These are phyloP conservation scores for Neelides sp. DNA, from an alignment of 1,140 invertebrate species.

Conservation along the genomic window DNA sequence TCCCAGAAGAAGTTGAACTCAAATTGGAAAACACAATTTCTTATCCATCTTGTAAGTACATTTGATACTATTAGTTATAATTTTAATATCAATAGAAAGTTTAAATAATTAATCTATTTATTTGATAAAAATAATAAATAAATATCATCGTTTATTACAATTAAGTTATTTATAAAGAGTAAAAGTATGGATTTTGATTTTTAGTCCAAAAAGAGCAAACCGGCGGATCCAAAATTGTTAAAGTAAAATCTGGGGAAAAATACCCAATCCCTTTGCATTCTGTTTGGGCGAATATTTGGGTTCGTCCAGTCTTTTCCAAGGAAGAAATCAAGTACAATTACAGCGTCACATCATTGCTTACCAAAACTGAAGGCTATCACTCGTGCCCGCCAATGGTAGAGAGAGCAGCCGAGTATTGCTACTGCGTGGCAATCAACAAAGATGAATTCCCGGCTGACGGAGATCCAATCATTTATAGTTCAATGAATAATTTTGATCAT, in stretches of 20 bases:
- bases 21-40: slow-evolving; percentile 40
- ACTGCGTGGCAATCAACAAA: slow-evolving; percentile 61
- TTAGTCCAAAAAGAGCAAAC: slow-evolving; percentile 29
- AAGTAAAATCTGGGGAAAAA: slow-evolving; percentile 16
- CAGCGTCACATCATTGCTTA: slow-evolving; percentile 9
- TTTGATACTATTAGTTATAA: slow-evolving; percentile 6
- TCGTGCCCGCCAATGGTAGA: slow-evolving; percentile 11
- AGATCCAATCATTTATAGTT: slow-evolving; percentile 11
- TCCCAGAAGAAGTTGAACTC: slow-evolving; percentile 54
- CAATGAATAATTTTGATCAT: slow-evolving; percentile 1
- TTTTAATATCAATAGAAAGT: neutral
- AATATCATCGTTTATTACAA: slow-evolving; percentile 11
- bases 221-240: slow-evolving; percentile 18
- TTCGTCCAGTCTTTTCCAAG: slow-evolving; percentile 22
- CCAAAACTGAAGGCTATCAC: slow-evolving; percentile 16
- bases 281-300: slow-evolving; percentile 30
- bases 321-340: neutral
- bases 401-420: slow-evolving; percentile 41
- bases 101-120: slow-evolving; percentile 4
- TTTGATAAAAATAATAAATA: slow-evolving; percentile 24
- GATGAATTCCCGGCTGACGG: slow-evolving; percentile 65
- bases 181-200: neutral
- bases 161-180: slow-evolving; percentile 30
- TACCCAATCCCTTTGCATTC: slow-evolving; percentile 31
- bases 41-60: slow-evolving; percentile 28